Evolutionary conservation across 2,797 vertebrate genomes (phyloP), one percentile per base, ranked within the genome.

Genomic region (Chiroxiphia lanceolata): DNA sequence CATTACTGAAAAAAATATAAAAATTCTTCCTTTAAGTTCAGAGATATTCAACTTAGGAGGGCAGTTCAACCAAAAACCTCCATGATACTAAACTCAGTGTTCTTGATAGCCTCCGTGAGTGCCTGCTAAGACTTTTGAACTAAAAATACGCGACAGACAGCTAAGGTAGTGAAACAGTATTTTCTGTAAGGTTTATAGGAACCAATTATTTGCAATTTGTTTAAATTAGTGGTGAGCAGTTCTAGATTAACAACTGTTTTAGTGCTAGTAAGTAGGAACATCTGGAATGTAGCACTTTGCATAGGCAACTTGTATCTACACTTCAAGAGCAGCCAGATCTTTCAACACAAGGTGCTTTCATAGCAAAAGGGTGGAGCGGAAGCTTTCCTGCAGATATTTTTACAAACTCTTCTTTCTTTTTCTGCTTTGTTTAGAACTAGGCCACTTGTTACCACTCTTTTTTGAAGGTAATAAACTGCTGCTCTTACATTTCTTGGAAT

Each of bases 211-310:
- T 60, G 33, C 33, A 88, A 67, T 89, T 81, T 68, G 42, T 92
- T 91, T 77, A 94, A 88, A 94, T 91, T 95, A 90, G 45, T 50
- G 78, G 44, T 86, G 27, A 95, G 63, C 33, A 60, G 74, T 67
- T 72, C 75, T 94, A 48, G 36, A 31, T 81, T 87, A 88, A 81
- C 80, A 65, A 31, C 86, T 95, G 79, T 89, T 44, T 72, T 72
- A 83, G 44, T 42, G 72, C 40, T 90, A 56, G 71, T 78, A 88
- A 83, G 63, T 65, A 65, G 45, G 51, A 80, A 36, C 61, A 65
- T 72, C 74, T 80, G 54, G 36, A 90, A 38, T 27, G 34, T 11
- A 40, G 60, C 69, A 26, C 29, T 91, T 96, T 1, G 4, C 4
- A 16, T 81, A 21, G 70, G 89, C 13, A n/a, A 38, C 48, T 72